Base-by-base conservation (phyloP, 2,797 vertebrate species). In the Lepus oiostolus region DNA sequence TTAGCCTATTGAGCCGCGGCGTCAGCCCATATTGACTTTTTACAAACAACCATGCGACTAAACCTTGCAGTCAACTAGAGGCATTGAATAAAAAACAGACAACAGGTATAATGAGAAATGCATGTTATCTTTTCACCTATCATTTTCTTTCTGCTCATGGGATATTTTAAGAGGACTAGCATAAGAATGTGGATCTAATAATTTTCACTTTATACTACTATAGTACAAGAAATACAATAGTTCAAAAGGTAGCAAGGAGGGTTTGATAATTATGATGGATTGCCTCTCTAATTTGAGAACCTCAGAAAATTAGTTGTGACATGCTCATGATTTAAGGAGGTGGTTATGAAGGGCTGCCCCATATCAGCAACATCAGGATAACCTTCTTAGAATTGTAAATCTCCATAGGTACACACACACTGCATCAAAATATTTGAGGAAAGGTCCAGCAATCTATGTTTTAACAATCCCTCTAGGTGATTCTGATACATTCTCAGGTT, bases 61-160 rank as follows among this genome's bases (percentile, higher is more conserved):
- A 95, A 62, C 81, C 22, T 65, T 85, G 71, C 11, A 92, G 28
- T 85, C 86, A 95, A 70, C 11, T 80, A 74, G 7, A 67, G 8
- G 4, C 22, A 72, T 0, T 72, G n/a, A 88, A 71, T 90, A 91
- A 62, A 91, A 47, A 47, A 76, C n/a, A 79, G 21, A 2, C 50
- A 74, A 83, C 8, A 80, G 54, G 42, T 21, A 24, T 38, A 58
- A 5, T 54, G 32, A 83, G n/a, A 91, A 89, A 91, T 80, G 9
- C 35, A 76, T 75, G 24, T 35, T 52, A 52, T 84, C 88, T 63
- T 54, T 70, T 92, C n/a, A 72, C 26, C 19, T 90, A 63, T 72
- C 24, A 54, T 92, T 79, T 74, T 7, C 6, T 90, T 86, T 75
- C 19, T 87, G 13, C 17, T 88, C 42, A 30, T 19, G 26, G 8